phyloP scores from a whole-genome alignment of 2,113 vertebrate genomes.

The Protobothrops flavoviridis region DNA sequence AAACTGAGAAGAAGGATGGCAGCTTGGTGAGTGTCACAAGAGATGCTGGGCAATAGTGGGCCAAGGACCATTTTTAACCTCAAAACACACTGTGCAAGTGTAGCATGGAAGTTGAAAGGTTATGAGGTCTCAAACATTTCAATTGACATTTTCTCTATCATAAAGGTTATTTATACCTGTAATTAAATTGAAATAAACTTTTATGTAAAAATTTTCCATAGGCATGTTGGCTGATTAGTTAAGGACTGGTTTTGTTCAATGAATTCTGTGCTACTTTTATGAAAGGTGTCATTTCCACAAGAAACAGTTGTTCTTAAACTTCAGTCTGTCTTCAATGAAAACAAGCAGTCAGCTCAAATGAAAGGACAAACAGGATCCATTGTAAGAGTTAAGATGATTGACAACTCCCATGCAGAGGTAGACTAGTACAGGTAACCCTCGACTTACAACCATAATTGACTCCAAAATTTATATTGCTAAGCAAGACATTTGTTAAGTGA shows the following conservation, averaged over 20 bases:
- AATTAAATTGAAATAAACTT: background rate
- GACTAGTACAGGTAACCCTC: background rate
- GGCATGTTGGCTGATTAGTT: background rate
- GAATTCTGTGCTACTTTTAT: background rate
- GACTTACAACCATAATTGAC: background rate
- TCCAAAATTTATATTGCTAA: background rate
- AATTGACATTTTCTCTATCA: background rate
- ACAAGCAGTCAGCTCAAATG: background rate
- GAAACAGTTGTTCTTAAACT: background rate
- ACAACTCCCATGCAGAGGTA: no score
- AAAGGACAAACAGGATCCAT: background rate
- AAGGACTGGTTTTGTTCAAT: background rate
- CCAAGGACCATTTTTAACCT: constrained; percentile 47
- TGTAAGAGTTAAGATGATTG: background rate
- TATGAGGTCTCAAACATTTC: background rate
- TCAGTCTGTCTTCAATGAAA: background rate
- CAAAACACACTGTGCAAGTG: constrained; percentile 39
- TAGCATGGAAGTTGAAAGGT: constrained; percentile 24
- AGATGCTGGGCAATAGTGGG: constrained; percentile 27
- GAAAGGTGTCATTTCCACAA: background rate
- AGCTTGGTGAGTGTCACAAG: constrained; percentile 40
- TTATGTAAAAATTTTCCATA: background rate
- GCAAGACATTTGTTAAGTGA: background rate
- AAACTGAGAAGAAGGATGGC: constrained; percentile 46
- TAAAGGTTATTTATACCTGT: background rate